These are phyloP conservation scores for Gambusia affinis DNA, from an alignment of 2,113 vertebrate genomes.

Conservation along the genomic window DNA sequence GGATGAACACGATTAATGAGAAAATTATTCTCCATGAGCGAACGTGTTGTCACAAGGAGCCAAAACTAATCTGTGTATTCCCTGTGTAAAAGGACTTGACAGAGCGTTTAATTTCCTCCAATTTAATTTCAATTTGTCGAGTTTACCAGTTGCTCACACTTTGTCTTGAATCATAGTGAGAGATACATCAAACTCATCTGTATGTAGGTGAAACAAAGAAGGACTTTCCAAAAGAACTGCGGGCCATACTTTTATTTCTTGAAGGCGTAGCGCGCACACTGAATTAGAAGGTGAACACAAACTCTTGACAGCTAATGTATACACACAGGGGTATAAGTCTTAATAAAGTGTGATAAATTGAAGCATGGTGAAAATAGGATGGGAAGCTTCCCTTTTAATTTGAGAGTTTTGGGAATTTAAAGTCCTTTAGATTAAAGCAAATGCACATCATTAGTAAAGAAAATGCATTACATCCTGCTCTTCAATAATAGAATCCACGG, in stretches of 20 bases:
- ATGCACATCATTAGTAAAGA: not conserved
- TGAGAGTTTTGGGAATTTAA: not conserved
- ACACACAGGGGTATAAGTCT: not conserved
- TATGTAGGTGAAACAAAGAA: not conserved
- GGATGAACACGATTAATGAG: slow-evolving; percentile 52
- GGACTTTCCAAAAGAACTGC: not conserved
- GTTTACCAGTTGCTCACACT: slow-evolving; percentile 13
- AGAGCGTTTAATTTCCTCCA: slow-evolving; percentile 27
- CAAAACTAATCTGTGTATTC: slow-evolving; percentile 37
- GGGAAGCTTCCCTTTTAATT: not conserved
- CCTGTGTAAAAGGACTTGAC: slow-evolving; percentile 24
- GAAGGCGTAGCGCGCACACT: too few relatives aligned
- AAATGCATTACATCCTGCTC: not conserved
- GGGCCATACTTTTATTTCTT: not conserved
- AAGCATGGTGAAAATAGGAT: too few relatives aligned
- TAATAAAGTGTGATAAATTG: too few relatives aligned
- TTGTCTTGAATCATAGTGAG: slow-evolving; percentile 13
- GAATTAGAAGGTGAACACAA: not conserved
- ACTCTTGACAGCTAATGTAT: not conserved
- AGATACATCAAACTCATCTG: not conserved
- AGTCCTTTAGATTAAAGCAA: not conserved
- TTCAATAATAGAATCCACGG: not conserved
- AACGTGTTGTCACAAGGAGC: slow-evolving; percentile 18
- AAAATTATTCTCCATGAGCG: slow-evolving; percentile 39
- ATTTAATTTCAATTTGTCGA: slow-evolving; percentile 3